A percentile compares a stretch with the other conserved stretches of the same genome.
Evolutionary conservation across 2,797 vertebrate genomes (phyloP).

Genomic region (Amblyopsis hoosieri): DNA sequence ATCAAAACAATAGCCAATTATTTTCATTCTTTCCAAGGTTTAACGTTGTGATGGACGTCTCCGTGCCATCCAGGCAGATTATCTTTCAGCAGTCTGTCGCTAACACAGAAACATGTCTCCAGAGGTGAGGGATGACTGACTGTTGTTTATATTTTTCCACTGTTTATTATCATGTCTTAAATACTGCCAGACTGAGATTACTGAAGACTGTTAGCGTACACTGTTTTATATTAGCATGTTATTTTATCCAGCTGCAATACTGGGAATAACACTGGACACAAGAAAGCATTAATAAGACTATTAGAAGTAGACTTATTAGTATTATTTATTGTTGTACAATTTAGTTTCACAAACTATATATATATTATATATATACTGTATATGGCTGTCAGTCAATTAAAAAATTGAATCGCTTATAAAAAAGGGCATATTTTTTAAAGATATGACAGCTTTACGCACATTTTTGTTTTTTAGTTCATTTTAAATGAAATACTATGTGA

Average conservation of each 20-base stretch:
- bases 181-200: conserved; percentile 17
- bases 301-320: conserved; percentile 9
- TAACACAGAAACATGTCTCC: conserved; percentile 4
- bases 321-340: background rate
- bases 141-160: background rate
- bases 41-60: conserved; percentile 1
- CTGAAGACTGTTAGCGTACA: conserved; percentile 13
- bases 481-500: no score
- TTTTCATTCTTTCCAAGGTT: conserved; percentile 21
- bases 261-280: no score
- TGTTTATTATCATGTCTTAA: background rate
- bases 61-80: conserved; percentile 8
- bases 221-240: conserved; percentile 1
- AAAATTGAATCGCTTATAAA: no score
- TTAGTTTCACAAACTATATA: background rate
- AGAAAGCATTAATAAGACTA: no score
- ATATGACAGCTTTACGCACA: no score
- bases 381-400: no score
- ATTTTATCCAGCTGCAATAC: no score
- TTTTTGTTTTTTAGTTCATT: no score
- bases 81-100: conserved; percentile 15
- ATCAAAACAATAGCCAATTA: conserved; percentile 22
- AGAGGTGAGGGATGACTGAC: background rate
- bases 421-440: no score
- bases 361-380: background rate